Base-by-base conservation (phyloP, 1,140 invertebrate species). In the Tetramorium parvispinum region DNA sequence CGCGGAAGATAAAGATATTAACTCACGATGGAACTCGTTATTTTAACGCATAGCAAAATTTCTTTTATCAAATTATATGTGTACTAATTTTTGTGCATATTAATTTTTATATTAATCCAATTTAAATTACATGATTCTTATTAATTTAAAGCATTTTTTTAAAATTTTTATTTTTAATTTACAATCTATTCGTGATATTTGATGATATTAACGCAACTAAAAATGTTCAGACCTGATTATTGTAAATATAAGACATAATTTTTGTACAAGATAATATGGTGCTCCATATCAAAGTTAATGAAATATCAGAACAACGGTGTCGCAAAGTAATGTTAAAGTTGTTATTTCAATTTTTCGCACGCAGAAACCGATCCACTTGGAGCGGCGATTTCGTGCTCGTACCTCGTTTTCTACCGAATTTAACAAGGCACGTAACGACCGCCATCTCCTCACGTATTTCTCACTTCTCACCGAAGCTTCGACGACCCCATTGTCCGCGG, bases 351-450 rank as follows among this genome's bases (percentile, higher is more conserved):
- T 70, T 68, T 81, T 81, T 59, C 51, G 53, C 77, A 70, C 27
- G 32, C 75, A 11, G 46, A n/a, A 40, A 11, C 21, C 63, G 37
- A 68, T 53, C 32, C 46, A 24, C n/a, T 70, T 24, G 32, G 16
- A 55, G 16, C 10, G 24, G 24, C 18, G 46, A 79, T 79, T 68
- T 53, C 46, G 27, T 53, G 55, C 51, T 75, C 32, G 71, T 8
- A 24, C n/a, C 46, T 51, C 43, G 46, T 79, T 79, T 68, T 81
- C 61, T 40, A 70, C 13, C 32, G 5, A 81, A 81, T 81, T 81
- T 81, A 81, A 81, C 63, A 70, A 81, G 63, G n/a, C 21, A 81
- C 77, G 49, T 81, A 81, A 81, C 63, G 76, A 65, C 18, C 70
- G 46, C 77, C 46, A 53, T 81, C 63, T 70, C 8, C n/a, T 81